These are phyloP conservation scores for Hesperophylax magnus DNA, from an alignment of 1,140 invertebrate genomes.

Conservation along the genomic window DNA sequence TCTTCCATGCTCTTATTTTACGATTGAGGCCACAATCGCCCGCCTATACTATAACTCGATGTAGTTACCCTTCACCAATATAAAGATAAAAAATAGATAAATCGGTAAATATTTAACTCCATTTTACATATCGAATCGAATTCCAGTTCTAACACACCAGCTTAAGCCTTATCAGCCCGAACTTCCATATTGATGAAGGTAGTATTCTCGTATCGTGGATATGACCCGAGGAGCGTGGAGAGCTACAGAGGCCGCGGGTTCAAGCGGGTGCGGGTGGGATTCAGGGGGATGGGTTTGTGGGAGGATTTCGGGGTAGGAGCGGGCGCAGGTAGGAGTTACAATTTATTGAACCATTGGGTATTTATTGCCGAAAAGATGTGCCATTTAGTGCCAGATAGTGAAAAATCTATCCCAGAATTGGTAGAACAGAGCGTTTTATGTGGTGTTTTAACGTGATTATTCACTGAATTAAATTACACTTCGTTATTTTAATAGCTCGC, in stretches of 20 bases:
- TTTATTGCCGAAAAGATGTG: constrained; percentile 41
- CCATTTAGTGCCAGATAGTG: constrained; percentile 16
- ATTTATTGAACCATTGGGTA: constrained; percentile 46
- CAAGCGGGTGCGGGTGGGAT: too few relatives aligned
- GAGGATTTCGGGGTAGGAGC: background rate
- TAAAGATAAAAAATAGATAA: too few relatives aligned
- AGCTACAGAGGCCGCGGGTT: constrained; percentile 10
- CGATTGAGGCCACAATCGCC: background rate
- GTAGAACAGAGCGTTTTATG: constrained; percentile 7
- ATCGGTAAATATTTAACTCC: background rate
- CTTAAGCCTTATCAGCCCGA: constrained; percentile 7
- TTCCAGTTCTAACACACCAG: background rate
- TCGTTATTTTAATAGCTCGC: too few relatives aligned
- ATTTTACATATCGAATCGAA: background rate
- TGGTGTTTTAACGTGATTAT: background rate
- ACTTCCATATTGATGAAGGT: constrained; percentile 36
- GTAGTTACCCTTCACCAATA: too few relatives aligned
- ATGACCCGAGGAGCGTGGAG: constrained; percentile 17
- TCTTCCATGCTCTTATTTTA: too few relatives aligned
- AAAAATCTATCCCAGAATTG: constrained; percentile 11
- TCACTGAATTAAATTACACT: too few relatives aligned
- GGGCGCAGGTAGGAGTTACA: constrained; percentile 1
- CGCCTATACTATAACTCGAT: background rate
- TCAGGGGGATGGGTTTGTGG: background rate
- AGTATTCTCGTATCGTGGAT: constrained; percentile 36